phyloP scores from a whole-genome alignment of 2,888 invertebrate species.

The Agonopterix alstromeriana region DNA sequence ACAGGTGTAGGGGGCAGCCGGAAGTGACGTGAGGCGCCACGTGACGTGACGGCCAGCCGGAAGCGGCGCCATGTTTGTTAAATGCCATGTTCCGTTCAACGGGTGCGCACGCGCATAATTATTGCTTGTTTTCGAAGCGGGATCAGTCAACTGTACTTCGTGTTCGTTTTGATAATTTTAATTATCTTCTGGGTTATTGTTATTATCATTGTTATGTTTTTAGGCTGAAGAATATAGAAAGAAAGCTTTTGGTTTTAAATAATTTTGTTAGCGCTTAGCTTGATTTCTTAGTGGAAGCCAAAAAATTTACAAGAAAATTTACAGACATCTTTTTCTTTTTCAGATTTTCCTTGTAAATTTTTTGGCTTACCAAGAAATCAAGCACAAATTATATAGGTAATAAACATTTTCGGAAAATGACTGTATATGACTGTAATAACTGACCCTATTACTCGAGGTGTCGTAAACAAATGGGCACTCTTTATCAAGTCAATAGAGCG shows the following conservation, averaged over 20 bases:
- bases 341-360: too few species aligned
- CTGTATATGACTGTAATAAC: too few species aligned
- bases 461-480: conserved; percentile 3
- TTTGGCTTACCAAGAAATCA: too few species aligned
- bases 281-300: too few species aligned
- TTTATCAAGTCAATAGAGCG: conserved; percentile 19
- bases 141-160: conserved; percentile 2
- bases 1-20: conserved; percentile 12
- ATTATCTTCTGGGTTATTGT: neutral
- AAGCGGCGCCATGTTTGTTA: conserved; percentile 55
- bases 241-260: too few species aligned
- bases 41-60: conserved; percentile 33
- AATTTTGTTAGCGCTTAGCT: too few species aligned
- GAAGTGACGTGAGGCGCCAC: conserved; percentile 29
- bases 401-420: too few species aligned
- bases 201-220: neutral
- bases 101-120: conserved; percentile 41
- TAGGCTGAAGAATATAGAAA: too few species aligned
- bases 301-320: too few species aligned
- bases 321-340: too few species aligned
- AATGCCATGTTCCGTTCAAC: conserved; percentile 43
- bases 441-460: too few species aligned
- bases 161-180: neutral
- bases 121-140: conserved; percentile 18
- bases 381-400: too few species aligned